phyloP scores from a whole-genome alignment of 2,113 vertebrate species.

The Dendropsophus ebraccatus region DNA sequence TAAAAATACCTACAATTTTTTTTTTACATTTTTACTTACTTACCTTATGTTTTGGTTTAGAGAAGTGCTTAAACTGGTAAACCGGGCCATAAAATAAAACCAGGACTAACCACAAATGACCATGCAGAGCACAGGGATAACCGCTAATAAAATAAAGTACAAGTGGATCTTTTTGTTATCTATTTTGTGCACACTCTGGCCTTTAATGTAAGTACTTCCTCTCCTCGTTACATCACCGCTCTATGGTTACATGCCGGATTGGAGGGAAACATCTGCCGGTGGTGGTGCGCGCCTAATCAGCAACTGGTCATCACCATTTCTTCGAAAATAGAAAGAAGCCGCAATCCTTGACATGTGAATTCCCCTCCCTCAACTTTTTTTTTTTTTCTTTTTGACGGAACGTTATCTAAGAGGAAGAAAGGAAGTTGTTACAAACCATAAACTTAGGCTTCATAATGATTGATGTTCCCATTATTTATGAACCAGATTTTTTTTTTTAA shows the following conservation, averaged over 20 bases:
- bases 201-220: conserved; percentile 26
- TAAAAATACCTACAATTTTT: too few relatives aligned
- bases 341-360: conserved; percentile 18
- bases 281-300: not conserved
- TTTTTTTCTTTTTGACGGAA: not conserved
- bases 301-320: conserved; percentile 18
- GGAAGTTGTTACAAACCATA: conserved; percentile 39
- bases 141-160: not conserved
- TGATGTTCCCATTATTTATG: not conserved
- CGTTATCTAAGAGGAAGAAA: conserved; percentile 38
- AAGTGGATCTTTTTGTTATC: not conserved
- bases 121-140: not conserved
- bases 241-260: not conserved
- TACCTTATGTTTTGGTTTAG: too few relatives aligned
- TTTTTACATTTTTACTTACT: too few relatives aligned
- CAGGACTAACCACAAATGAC: not conserved
- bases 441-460: conserved; percentile 17
- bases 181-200: not conserved
- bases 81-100: not conserved
- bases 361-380: not conserved
- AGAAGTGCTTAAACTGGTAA: not conserved
- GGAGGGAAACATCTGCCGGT: conserved; percentile 39
- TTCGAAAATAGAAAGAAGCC: conserved; percentile 21
- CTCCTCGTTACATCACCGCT: conserved; percentile 3
- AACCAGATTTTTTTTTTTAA: conserved; percentile 12